Percentiles rank a stretch among this genome's conserved stretches.
phyloP scores from a whole-genome alignment of 2,797 vertebrate species.

The Syngnathus acus region DNA sequence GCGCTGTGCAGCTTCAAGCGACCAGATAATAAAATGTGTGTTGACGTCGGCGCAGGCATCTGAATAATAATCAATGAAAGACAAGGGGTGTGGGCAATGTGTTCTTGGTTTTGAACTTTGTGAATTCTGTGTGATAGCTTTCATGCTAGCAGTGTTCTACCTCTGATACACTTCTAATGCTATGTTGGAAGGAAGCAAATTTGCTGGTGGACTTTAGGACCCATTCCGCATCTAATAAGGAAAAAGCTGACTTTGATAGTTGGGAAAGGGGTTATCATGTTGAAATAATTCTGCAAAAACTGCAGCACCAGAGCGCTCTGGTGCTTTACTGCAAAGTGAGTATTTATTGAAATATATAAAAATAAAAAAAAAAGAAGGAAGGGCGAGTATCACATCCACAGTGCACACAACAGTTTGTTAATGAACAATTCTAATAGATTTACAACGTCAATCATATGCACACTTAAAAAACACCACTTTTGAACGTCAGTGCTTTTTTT shows the following conservation, averaged over 20 bases:
- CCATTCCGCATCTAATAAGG: background rate
- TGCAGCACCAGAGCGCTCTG: too few species aligned
- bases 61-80: background rate
- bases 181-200: background rate
- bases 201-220: background rate
- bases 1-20: background rate
- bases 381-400: background rate
- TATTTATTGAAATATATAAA: background rate
- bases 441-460: background rate
- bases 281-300: background rate
- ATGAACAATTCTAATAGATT: background rate
- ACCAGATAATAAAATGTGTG: background rate
- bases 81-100: background rate
- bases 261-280: background rate
- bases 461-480: constrained; percentile 19
- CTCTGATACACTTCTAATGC: background rate
- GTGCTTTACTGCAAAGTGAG: background rate
- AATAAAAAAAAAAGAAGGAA: background rate
- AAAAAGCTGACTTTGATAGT: background rate
- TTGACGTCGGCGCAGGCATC: background rate
- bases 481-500: constrained; percentile 26
- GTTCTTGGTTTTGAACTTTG: background rate
- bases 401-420: background rate
- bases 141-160: background rate
- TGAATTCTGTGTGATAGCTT: background rate